Conservation (phyloP, 2,888 invertebrate species). For the Apodemia duryi region DNA sequence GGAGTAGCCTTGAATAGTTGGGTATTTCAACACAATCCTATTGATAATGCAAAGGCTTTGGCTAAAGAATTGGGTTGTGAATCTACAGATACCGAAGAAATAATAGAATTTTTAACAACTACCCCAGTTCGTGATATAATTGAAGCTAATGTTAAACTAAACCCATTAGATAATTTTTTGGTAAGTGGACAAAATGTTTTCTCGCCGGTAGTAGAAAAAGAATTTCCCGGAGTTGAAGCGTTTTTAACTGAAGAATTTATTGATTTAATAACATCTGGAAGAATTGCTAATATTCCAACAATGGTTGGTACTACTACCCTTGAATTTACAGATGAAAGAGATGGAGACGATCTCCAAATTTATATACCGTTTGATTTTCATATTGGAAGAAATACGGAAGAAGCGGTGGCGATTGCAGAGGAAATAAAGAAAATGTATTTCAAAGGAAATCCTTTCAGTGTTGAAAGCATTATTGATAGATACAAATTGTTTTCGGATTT, state of each 20-base stretch:
- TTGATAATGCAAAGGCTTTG: conserved; percentile 52
- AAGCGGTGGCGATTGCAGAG: conserved; percentile 48
- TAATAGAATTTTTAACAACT: conserved; percentile 55
- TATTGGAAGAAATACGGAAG: conserved; percentile 49
- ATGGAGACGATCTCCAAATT: conserved; percentile 49
- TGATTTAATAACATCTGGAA: conserved; percentile 56
- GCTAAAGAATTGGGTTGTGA: conserved; percentile 56
- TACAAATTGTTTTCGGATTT: conserved; percentile 55
- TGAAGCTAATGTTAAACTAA: conserved; percentile 43
- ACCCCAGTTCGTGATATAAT: conserved; percentile 59
- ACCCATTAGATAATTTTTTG: conserved; percentile 29
- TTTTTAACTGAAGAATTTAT: conserved; percentile 55
- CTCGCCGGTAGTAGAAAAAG: conserved; percentile 55
- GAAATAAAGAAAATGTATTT: conserved; percentile 55
- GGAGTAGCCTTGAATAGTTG: conserved; percentile 48
- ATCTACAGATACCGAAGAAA: conserved; percentile 50
- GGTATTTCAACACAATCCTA: conserved; percentile 49
- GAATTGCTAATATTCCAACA: conserved; percentile 54
- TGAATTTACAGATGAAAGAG: conserved; percentile 45
- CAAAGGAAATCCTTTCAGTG: conserved; percentile 43
- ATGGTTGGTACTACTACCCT: conserved; percentile 59
- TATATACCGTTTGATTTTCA: conserved; percentile 56
- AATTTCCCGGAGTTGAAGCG: conserved; percentile 59
- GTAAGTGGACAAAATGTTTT: conserved; percentile 37
- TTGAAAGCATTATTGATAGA: conserved; percentile 48